Evolutionary conservation across 2,888 invertebrate species (phyloP), one percentile per base, ranked within the genome.

Genomic region (Athalia rosae): DNA sequence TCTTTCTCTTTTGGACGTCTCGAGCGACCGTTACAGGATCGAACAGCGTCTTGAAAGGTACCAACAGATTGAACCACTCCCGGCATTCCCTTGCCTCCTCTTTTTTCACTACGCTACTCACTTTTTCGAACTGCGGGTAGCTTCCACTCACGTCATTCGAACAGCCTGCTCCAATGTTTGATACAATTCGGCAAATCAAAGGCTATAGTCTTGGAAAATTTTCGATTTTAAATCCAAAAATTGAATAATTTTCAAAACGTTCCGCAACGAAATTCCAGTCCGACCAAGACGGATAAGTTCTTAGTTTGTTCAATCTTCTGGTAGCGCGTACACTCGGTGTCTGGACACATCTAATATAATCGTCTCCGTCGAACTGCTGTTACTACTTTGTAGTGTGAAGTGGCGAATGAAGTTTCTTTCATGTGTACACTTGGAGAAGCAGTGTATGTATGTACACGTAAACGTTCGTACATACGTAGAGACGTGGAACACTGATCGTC

Each of bases 51-150:
- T 58, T 71, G 45, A 58, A 71, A 58, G 71, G 58, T 71, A 71
- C 71, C 71, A 71, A 71, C 71, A 45, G 56, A 71, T 69, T 71
- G 71, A 56, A 71, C 71, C 71, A 71, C 71, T 71, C 28, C 28
- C 58, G 58, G 58, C 45, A 58, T 43, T 28, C 28, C 28, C 28
- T 28, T 28, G 28, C 28, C 28, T 28, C 28, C 28, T 28, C 28
- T 28, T 28, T 28, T 28, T 28, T 28, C 28, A n/a, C 9, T 64
- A 50, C 11, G 48, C 71, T 56, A 13, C 45, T 41, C 45, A 56
- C 71, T 71, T 58, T 71, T 45, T 58, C 28, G 28, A 28, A 28
- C 28, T 28, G 28, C 67, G 50, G n/a, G 28, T 7, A 4, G 8
- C 58, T 58, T 71, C 28, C 28, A 45, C 45, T 45, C 4, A 43